phyloP scores from a whole-genome alignment of 2,888 invertebrate genomes.

The Merodon equestris region DNA sequence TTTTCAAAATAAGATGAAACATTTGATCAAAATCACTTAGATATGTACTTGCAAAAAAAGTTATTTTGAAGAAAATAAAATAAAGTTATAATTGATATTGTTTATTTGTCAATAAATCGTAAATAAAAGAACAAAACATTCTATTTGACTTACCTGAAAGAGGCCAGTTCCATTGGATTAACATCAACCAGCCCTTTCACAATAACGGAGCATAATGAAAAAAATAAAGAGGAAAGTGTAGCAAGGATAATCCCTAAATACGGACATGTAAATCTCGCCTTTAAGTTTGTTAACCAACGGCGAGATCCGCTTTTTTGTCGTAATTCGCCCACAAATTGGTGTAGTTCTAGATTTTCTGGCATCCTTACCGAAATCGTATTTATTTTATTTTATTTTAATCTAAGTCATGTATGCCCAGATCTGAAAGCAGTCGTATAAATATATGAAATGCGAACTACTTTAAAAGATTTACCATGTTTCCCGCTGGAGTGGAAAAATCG shows the following conservation, averaged over 20 bases:
- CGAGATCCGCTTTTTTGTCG: slow-evolving; percentile 73
- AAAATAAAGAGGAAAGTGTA: slow-evolving; percentile 92
- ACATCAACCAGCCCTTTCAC: slow-evolving; percentile 92
- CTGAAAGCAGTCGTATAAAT: slow-evolving; percentile 1
- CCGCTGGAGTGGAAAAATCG: slow-evolving; percentile 55
- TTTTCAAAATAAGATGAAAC: too few species aligned
- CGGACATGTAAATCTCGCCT: slow-evolving; percentile 82
- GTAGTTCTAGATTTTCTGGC: slow-evolving; percentile 89
- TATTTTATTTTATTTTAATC: too few species aligned
- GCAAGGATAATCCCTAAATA: slow-evolving; percentile 91
- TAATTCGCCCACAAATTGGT: slow-evolving; percentile 86
- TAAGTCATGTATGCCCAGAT: slow-evolving; percentile 14
- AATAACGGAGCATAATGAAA: slow-evolving; percentile 93
- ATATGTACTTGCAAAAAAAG: too few species aligned
- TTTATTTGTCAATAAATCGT: too few species aligned
- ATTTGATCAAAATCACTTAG: too few species aligned
- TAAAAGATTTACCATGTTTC: slow-evolving; percentile 52
- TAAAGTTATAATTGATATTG: too few species aligned
- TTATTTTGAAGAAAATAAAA: too few species aligned
- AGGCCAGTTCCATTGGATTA: slow-evolving; percentile 92
- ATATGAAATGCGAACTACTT: not conserved
- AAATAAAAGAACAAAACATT: too few species aligned
- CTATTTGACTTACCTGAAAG: slow-evolving; percentile 81
- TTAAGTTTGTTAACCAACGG: slow-evolving; percentile 74
- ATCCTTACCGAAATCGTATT: too few species aligned